Base-by-base conservation (phyloP, 1,140 invertebrate genomes). In the Lepidurus apus region DNA sequence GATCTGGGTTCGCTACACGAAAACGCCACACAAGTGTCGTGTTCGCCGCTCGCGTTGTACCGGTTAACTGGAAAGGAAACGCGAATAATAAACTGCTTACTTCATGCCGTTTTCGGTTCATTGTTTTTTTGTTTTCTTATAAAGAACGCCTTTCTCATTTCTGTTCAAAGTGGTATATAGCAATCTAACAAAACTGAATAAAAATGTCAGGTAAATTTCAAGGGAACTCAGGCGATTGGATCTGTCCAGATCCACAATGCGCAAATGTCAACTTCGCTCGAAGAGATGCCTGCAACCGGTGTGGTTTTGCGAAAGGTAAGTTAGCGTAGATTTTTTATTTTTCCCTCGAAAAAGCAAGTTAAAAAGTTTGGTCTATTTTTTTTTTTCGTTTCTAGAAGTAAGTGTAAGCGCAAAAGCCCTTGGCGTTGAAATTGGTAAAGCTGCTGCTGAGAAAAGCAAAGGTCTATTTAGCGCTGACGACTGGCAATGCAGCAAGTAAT, bases 401-500 rank as follows among this genome's bases (percentile, higher is more conserved):
- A 89, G 88, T 81, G 87, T 87, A 42, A 89, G 91, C 84, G 94
- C 95, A 84, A 96, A 96, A 85, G 96, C 96, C 87, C 88, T 97
- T 78, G 96, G 96, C 1, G 93, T 94, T 80, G 97, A 99, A 87
- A 98, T 99, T 82, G 98, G 98, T 2, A 98, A 99, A 88, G 93
- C 93, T 73, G 93, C 96, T 26, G 98, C 98, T 7, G 98, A 99
- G 84, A 99, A 99, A 87, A 98, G 96, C 81, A 91, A 96, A 82
- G 98, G 98, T 17, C 88, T 99, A n/a, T 98, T 95, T 84, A 95
- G 95, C 87, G 97, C 98, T 76, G 97, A 99, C 86, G 98, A 99
- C 85, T 99, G 98, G 98, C 95, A 98, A 84, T 99, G 98, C 85
- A 96, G 93, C 85, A 98, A 98, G 89, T 91, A 84, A 83, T 24